Conservation (phyloP, 2,888 invertebrate genomes). For the Eupeodes latifasciatus region DNA sequence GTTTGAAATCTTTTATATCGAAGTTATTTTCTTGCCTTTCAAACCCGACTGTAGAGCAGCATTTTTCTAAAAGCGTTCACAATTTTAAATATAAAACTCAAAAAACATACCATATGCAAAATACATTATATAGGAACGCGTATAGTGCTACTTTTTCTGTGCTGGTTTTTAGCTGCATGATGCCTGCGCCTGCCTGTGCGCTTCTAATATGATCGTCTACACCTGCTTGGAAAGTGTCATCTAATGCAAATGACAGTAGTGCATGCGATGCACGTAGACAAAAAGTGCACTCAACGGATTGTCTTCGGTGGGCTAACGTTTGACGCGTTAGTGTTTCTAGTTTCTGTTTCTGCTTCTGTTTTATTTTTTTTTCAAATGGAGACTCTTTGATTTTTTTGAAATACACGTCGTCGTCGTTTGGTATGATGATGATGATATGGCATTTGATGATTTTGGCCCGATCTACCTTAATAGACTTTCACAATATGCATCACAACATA, state of each 20-base stretch:
- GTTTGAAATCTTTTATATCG: neutral
- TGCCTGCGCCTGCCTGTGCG: conserved; percentile 22
- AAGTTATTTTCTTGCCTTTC: neutral
- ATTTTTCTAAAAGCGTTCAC: neutral
- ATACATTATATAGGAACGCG: neutral
- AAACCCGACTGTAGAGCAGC: neutral
- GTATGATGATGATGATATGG: neutral
- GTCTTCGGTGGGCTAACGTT: conserved; percentile 42
- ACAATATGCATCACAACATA: conserved; percentile 27
- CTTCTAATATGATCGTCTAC: conserved; percentile 66
- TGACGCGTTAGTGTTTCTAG: conserved; percentile 45
- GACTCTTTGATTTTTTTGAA: conserved; percentile 46
- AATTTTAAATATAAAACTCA: conserved; percentile 59
- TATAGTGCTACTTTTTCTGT: neutral
- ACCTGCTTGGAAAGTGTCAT: conserved; percentile 75
- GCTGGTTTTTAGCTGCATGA: neutral
- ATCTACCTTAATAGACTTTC: conserved; percentile 62
- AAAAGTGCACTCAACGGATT: conserved; percentile 75
- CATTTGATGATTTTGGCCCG: conserved; percentile 53
- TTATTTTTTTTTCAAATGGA: conserved; percentile 20
- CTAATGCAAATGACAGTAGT: conserved; percentile 64
- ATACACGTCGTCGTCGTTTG: conserved; percentile 7
- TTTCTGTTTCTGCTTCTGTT: conserved; percentile 27
- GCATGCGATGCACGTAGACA: conserved; percentile 73
- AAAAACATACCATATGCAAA: neutral